Base-by-base conservation (phyloP, 1,140 invertebrate species). In the Nasonia giraulti region DNA sequence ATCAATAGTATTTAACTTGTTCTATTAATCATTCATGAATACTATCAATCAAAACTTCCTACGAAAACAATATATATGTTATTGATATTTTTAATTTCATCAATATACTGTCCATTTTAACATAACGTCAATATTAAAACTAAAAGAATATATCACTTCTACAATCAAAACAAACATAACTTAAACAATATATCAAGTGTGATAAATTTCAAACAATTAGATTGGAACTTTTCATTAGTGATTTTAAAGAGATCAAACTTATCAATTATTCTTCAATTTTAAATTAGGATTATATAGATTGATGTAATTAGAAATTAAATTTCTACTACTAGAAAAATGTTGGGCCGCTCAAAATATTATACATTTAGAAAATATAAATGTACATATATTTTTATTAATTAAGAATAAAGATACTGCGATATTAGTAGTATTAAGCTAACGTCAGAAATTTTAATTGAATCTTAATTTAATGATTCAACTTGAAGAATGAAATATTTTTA, bases 261-360 rank as follows among this genome's bases (percentile, higher is more conserved):
- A 33, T 12, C 20, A 69, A 11, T 17, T 69, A n/a, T 27, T 31
- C 68, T 71, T 31, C 14, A 71, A 71, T 31, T 71, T 33, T 71
- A 11, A 71, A 71, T 71, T 12, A 31, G 31, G 10, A 33, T 76
- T 47, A 37, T 76, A 10, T 76, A 76, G 44, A 23, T 47, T 0
- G n/a, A 50, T 76, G 12, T 44, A 47, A 76, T 47, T 23, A 50
- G 10, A 76, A 76, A 50, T 76, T 76, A 76, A 76, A 76, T 76
- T 76, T 75, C 44, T 23, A 40, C 20, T 76, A 76, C 44, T 50
- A 76, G 74, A 76, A 76, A 76, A 50, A 76, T 76, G 74, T 76
- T 76, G 74, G 55, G 20, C 20, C 17, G 1, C 55, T 62, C n/a
- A 73, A 40, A 68, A 23, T 68, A 68, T 68, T 23, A 68, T n/a